phyloP scores from a whole-genome alignment of 2,888 invertebrate genomes.

The Pachycephus smyrnensis region DNA sequence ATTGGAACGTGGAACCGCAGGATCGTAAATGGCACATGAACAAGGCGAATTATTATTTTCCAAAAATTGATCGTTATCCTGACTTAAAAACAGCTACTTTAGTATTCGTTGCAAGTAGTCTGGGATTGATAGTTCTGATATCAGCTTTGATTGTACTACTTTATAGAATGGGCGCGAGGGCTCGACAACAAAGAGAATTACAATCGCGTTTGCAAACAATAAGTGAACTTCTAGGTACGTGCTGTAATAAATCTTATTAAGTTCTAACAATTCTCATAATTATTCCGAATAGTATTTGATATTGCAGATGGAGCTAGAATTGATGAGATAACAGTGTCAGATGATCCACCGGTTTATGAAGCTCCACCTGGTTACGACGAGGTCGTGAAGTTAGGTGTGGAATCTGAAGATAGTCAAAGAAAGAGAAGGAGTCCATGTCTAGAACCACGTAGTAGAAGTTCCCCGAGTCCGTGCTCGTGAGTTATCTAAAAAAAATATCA shows the following conservation, averaged over 20 bases:
- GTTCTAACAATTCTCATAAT: slow-evolving; percentile 30
- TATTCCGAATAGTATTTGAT: slow-evolving; percentile 53
- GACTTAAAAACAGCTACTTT: slow-evolving; percentile 76
- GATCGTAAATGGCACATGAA: slow-evolving; percentile 75
- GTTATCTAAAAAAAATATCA: slow-evolving; percentile 21
- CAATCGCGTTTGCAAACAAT: slow-evolving; percentile 77
- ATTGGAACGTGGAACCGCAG: slow-evolving; percentile 70
- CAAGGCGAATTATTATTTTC: slow-evolving; percentile 80
- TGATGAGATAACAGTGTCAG: slow-evolving; percentile 68
- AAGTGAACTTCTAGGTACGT: slow-evolving; percentile 74
- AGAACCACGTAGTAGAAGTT: slow-evolving; percentile 43
- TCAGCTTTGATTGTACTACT: slow-evolving; percentile 74
- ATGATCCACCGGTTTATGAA: slow-evolving; percentile 78
- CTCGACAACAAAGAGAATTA: slow-evolving; percentile 74
- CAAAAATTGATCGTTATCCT: slow-evolving; percentile 75
- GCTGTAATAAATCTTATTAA: background rate
- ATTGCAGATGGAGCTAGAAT: slow-evolving; percentile 68
- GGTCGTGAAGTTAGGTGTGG: slow-evolving; percentile 72
- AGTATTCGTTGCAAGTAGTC: slow-evolving; percentile 74
- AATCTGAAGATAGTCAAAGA: slow-evolving; percentile 61
- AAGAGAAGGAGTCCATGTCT: slow-evolving; percentile 37
- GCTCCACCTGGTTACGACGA: slow-evolving; percentile 80
- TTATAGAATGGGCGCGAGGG: slow-evolving; percentile 74
- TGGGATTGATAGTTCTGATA: slow-evolving; percentile 74
- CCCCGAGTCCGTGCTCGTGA: slow-evolving; percentile 53